Evolutionary conservation across 53 echinoderm and acorn worm genomes (phyloP), one percentile per base, ranked within the genome.

Genomic region (Pentamera pediparva): DNA sequence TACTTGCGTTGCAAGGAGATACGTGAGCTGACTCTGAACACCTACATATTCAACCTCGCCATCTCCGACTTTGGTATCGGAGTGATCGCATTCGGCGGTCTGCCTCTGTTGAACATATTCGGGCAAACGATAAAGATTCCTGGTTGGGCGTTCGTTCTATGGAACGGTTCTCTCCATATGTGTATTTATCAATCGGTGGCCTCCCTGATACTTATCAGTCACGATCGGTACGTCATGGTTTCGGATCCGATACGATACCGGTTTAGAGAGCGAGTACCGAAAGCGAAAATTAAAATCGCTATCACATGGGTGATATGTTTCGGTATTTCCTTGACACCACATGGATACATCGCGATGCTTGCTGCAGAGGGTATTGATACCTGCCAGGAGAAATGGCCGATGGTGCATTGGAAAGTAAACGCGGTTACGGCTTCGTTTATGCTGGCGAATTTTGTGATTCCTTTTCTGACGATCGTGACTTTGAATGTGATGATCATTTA

Each of bases 181-280:
- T 72, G 17, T 37, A 32, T 72, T 21, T 72, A 51, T 53, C 11
- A 53, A 24, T 72, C 73, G 2, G 73, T 72, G 32, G 9, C 36
- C n/a, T 53, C 52, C 20, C 30, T 54, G 35, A 35, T 72, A 54
- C 54, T 53, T 32, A 51, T 72, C 10, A 72, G 35, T 10, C 54
- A 72, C 22, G 73, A 72, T 72, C 73, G 73, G 54, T 72, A 53
- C 21, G 4, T 72, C 8, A 72, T 72, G 73, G 73, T 72, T 35
- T 72, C 73, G 21, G 37, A 72, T 53, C 73, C 73, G 19, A 52
- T 72, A 21, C 19, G 30, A 30, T 72, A 72, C 54, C 73, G 35
- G 36, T 31, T 33, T 0, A 53, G 19, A 17, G 12, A 53, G 20
- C 32, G 73, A 13, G 54, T 18, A 32, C 5, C 6, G 18, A 32